phyloP scores from a whole-genome alignment of 2,888 invertebrate species.

The Drosophila leonis region DNA sequence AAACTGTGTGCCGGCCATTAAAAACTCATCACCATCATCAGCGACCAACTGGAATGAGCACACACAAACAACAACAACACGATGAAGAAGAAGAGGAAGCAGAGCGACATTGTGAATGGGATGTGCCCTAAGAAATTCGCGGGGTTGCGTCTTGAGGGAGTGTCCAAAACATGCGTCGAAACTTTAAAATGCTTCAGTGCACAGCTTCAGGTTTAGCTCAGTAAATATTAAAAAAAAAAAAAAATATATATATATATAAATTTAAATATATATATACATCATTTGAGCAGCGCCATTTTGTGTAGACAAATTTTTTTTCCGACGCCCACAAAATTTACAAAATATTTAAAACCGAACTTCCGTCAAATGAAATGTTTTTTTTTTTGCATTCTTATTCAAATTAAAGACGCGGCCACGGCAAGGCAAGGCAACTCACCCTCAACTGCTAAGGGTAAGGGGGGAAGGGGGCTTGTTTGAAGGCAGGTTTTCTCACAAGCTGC shows the following conservation, averaged over 20 bases:
- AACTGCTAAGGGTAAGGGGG: neutral
- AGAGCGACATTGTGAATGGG: constrained; percentile 38
- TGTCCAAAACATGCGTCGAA: constrained; percentile 69
- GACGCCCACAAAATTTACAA: constrained; percentile 81
- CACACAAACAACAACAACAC: constrained; percentile 40
- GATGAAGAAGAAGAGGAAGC: constrained; percentile 18
- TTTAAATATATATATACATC: constrained; percentile 1
- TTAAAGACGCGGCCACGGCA: constrained; percentile 27
- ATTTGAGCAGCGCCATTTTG: constrained; percentile 69
- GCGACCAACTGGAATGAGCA: constrained; percentile 76
- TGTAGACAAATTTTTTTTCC: constrained; percentile 40
- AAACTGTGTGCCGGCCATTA: constrained; percentile 68
- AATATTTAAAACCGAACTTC: constrained; percentile 80
- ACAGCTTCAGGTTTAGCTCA: constrained; percentile 48
- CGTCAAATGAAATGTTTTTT: constrained; percentile 53
- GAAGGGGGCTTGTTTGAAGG: constrained; percentile 6
- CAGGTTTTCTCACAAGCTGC: constrained; percentile 72
- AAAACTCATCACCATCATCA: constrained; percentile 74
- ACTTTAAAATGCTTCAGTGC: constrained; percentile 62
- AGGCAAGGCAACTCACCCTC: constrained; percentile 36
- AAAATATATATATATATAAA: neutral
- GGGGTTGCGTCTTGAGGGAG: constrained; percentile 63
- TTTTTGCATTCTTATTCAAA: constrained; percentile 70
- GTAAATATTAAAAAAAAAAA: neutral
- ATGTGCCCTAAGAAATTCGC: constrained; percentile 39